These are phyloP conservation scores for Lobophora halterata DNA, from an alignment of 2,888 invertebrate genomes.

Conservation along the genomic window DNA sequence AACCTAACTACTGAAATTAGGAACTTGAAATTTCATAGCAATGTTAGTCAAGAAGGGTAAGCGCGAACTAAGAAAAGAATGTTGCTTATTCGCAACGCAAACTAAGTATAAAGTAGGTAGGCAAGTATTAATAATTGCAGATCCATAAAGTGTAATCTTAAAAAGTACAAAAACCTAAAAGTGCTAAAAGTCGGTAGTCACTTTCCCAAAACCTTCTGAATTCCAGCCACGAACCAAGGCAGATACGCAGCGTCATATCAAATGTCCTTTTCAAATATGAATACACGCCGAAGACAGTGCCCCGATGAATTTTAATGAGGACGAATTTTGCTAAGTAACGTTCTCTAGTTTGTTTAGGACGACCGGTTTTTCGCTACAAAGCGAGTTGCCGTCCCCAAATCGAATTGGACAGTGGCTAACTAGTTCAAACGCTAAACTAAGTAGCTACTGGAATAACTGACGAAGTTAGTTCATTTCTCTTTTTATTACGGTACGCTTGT, in stretches of 20 bases:
- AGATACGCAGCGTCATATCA: slow-evolving; percentile 23
- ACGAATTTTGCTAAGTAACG: slow-evolving; percentile 45
- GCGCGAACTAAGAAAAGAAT: no score
- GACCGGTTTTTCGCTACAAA: slow-evolving; percentile 41
- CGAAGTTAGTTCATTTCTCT: slow-evolving; percentile 1
- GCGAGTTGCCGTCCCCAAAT: slow-evolving; percentile 16
- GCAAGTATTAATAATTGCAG: background rate
- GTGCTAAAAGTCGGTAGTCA: slow-evolving; percentile 2
- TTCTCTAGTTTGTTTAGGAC: slow-evolving; percentile 51
- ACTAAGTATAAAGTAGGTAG: no score
- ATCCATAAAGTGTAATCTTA: slow-evolving; percentile 7
- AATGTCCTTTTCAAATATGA: slow-evolving; percentile 39
- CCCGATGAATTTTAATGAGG: slow-evolving; percentile 46
- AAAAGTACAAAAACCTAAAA: slow-evolving; percentile 3
- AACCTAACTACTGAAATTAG: no score
- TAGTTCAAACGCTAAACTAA: slow-evolving; percentile 2
- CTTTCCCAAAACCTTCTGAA: slow-evolving; percentile 10
- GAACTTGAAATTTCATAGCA: no score
- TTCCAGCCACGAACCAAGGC: slow-evolving; percentile 17
- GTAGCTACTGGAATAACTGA: slow-evolving; percentile 7
- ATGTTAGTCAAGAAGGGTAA: no score
- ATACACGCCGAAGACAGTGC: slow-evolving; percentile 19
- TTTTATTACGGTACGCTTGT: slow-evolving; percentile 1
- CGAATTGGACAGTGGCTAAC: slow-evolving; percentile 10
- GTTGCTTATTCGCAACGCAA: no score